Conservation (phyloP, 2,888 invertebrate genomes). For the Tachina fera region DNA sequence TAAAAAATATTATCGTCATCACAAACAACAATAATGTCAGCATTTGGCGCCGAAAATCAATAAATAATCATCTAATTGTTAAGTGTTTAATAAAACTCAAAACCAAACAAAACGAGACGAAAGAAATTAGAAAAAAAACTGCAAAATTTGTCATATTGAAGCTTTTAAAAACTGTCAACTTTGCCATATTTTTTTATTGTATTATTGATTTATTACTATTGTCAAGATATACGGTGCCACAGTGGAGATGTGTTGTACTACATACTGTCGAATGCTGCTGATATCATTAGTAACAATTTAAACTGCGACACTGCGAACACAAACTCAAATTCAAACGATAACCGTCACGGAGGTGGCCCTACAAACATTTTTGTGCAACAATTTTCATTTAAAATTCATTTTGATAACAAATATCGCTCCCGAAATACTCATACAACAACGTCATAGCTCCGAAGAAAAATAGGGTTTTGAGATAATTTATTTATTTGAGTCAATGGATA, state of each 20-base stretch:
- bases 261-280: constrained; percentile 9
- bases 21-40: constrained; percentile 16
- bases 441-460: too few relatives aligned
- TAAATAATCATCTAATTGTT: constrained; percentile 19
- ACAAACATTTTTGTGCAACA: background rate
- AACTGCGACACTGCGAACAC: constrained; percentile 27
- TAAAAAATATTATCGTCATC: constrained; percentile 36
- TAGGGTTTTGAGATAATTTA: too few relatives aligned
- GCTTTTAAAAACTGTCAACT: constrained; percentile 62
- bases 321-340: background rate
- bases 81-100: constrained; percentile 13
- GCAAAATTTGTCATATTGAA: constrained; percentile 52
- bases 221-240: constrained; percentile 31
- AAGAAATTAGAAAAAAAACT: constrained; percentile 30
- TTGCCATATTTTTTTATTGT: constrained; percentile 42
- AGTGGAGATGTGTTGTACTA: background rate
- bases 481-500: too few relatives aligned
- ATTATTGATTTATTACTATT: constrained; percentile 64
- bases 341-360: background rate
- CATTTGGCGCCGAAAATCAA: constrained; percentile 30
- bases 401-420: too few relatives aligned
- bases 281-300: constrained; percentile 41
- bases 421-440: too few relatives aligned
- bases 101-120: constrained; percentile 20
- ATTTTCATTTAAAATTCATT: background rate